These are phyloP conservation scores for Catocala sponsa DNA, from an alignment of 2,888 invertebrate genomes.

Conservation along the genomic window DNA sequence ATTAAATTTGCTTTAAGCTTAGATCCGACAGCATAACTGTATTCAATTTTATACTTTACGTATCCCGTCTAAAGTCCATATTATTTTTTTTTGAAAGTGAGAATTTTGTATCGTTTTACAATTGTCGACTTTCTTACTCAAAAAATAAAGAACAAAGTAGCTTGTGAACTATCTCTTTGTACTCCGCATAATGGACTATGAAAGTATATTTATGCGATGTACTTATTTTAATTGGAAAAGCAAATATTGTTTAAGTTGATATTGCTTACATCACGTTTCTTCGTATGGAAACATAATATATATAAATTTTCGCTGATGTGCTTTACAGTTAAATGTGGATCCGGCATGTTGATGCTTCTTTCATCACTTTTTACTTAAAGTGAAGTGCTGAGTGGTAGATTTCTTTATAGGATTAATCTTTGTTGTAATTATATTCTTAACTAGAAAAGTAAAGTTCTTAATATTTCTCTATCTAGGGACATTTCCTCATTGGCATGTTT, in stretches of 20 bases:
- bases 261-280: too few species aligned
- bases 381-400: too few species aligned
- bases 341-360: too few species aligned
- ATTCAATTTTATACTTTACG: conserved; percentile 4
- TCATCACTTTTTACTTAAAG: too few species aligned
- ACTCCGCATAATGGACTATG: not conserved
- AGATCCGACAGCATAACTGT: not conserved
- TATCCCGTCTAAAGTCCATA: not conserved
- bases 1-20: conserved; percentile 8
- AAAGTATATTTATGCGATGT: not conserved
- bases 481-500: too few species aligned
- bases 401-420: too few species aligned
- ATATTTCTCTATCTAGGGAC: too few species aligned
- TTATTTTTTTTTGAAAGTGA: not conserved
- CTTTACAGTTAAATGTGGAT: too few species aligned
- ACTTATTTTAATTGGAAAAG: conserved; percentile 20
- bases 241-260: conserved; percentile 13
- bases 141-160: not conserved
- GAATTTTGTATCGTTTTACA: not conserved
- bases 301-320: too few species aligned
- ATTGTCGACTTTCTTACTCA: not conserved
- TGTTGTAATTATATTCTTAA: too few species aligned
- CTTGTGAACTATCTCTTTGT: not conserved
- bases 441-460: too few species aligned
- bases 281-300: too few species aligned